These are phyloP conservation scores for Paramormyrops kingsleyae DNA, from an alignment of 2,113 vertebrate genomes.

Conservation along the genomic window DNA sequence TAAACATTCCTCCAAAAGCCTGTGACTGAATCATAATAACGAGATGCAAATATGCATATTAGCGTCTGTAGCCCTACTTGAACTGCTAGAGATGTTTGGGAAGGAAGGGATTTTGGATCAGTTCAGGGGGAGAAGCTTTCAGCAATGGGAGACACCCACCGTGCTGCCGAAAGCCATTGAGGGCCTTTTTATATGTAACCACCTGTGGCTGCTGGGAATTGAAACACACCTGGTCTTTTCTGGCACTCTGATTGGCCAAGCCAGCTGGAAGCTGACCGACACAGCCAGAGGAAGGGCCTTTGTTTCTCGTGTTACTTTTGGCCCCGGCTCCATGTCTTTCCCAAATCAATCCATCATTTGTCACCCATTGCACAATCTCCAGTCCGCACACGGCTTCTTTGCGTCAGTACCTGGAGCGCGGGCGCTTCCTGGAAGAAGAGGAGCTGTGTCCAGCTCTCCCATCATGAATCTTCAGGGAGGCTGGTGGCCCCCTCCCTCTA, in stretches of 20 bases:
- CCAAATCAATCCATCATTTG: background rate
- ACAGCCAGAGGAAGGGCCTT: background rate
- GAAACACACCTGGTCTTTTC: background rate
- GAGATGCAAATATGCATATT: background rate
- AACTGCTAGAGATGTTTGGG: background rate
- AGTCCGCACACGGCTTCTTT: background rate
- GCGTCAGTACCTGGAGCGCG: background rate
- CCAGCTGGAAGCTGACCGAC: background rate
- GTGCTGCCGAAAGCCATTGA: background rate
- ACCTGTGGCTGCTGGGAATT: background rate
- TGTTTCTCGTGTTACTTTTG: background rate
- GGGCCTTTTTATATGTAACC: constrained; percentile 14
- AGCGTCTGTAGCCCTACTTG: background rate
- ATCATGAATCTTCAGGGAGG: constrained; percentile 13
- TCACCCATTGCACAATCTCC: background rate
- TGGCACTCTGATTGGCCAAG: background rate
- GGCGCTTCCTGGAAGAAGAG: constrained; percentile 10
- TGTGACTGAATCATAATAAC: background rate
- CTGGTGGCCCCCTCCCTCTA: background rate
- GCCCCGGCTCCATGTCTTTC: background rate
- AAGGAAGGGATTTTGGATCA: background rate
- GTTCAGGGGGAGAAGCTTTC: background rate
- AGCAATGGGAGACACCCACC: background rate
- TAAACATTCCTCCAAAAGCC: background rate
- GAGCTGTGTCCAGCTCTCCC: constrained; percentile 8